Conservation (phyloP, 2,113 vertebrate genomes). For the Paralichthys olivaceus region DNA sequence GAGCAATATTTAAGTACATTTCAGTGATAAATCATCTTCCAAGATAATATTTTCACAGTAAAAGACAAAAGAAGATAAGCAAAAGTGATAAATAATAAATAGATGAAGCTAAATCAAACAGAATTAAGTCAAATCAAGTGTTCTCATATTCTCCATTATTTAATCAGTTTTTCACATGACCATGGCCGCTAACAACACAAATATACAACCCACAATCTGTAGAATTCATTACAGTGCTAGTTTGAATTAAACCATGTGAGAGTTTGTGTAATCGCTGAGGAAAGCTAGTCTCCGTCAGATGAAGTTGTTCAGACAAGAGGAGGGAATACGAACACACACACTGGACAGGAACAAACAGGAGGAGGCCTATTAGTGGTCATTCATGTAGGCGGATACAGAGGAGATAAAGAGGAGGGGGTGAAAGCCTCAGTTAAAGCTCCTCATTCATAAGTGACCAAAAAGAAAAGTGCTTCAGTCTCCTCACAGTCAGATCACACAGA, state of each 20-base stretch:
- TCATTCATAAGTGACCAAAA: constrained; percentile 50
- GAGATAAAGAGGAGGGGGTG: not conserved
- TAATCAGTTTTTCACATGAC: not conserved
- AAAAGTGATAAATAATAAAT: not conserved
- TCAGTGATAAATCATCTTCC: not conserved
- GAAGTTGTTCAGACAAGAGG: constrained; percentile 14
- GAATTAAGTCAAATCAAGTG: not conserved
- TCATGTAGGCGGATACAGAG: constrained; percentile 16
- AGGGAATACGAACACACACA: constrained; percentile 7
- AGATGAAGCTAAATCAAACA: not conserved
- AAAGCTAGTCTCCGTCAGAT: not conserved
- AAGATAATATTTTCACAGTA: not conserved
- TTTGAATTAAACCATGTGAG: not conserved
- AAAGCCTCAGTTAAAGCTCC: constrained; percentile 29
- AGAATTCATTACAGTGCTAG: not conserved
- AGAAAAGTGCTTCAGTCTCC: constrained; percentile 4
- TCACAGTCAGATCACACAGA: constrained; percentile 42
- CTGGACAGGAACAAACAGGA: constrained; percentile 21
- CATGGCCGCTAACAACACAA: not conserved
- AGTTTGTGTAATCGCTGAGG: not conserved
- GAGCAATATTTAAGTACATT: no score
- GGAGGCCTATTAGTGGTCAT: constrained; percentile 8
- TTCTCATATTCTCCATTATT: not conserved
- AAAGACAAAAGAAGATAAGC: not conserved
- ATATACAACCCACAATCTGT: not conserved